phyloP scores from a whole-genome alignment of 2,113 vertebrate genomes.

The Epinephelus cyanopodus region DNA sequence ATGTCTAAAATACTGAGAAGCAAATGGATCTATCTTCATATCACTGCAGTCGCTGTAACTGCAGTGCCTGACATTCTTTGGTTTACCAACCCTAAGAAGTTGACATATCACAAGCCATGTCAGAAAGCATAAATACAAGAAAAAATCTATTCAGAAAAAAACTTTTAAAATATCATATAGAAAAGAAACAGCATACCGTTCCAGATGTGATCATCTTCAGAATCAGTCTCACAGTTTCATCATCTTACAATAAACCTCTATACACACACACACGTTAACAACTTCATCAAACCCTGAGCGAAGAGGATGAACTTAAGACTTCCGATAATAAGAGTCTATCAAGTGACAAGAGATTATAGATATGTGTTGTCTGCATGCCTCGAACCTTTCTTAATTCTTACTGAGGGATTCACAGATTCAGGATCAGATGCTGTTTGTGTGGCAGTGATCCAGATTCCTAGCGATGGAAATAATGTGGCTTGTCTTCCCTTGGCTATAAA shows the following conservation, averaged over 20 bases:
- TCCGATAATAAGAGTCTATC: conserved; percentile 46
- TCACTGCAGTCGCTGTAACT: conserved; percentile 31
- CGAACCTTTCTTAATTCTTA: not conserved
- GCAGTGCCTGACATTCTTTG: conserved; percentile 79
- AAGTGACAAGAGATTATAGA: conserved; percentile 8
- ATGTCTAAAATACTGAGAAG: conserved; percentile 8
- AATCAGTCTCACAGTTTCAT: conserved; percentile 31
- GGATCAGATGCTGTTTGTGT: conserved; percentile 18
- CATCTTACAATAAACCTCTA: conserved; percentile 28
- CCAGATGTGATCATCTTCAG: conserved; percentile 37
- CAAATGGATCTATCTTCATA: not conserved
- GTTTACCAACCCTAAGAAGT: conserved; percentile 70
- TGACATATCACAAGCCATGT: conserved; percentile 60
- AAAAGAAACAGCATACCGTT: conserved; percentile 32
- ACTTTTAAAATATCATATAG: conserved; percentile 18
- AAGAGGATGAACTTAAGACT: conserved; percentile 72
- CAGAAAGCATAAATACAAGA: conserved; percentile 36
- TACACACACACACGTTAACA: not conserved
- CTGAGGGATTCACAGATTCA: not conserved
- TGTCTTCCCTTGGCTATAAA: not conserved
- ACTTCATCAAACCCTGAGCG: conserved; percentile 79
- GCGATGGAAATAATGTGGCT: conserved; percentile 3
- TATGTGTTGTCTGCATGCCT: conserved; percentile 22
- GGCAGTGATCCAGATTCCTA: conserved; percentile 3
- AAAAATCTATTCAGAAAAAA: not conserved